A percentile compares a stretch with the other conserved stretches of the same genome.
phyloP scores from a whole-genome alignment of 1,140 invertebrate species.

The Megathymus violae region DNA sequence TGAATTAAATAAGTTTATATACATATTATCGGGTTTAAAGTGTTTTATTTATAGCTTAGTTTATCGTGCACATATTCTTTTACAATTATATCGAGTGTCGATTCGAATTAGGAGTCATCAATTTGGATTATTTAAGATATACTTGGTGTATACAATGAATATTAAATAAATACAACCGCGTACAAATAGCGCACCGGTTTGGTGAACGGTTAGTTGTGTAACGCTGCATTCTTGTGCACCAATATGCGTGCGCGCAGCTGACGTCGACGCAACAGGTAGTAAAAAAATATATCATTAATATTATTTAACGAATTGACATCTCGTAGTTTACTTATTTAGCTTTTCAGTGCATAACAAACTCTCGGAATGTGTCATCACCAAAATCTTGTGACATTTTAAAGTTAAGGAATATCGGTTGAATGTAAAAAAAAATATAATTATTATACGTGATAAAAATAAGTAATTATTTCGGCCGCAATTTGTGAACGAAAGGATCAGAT shows the following conservation, averaged over 20 bases:
- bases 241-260: slow-evolving; percentile 47
- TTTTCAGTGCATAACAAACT: no score
- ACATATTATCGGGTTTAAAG: slow-evolving; percentile 26
- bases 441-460: no score
- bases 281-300: no score
- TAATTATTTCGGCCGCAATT: no score
- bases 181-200: slow-evolving; percentile 3
- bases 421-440: no score
- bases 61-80: slow-evolving; percentile 10
- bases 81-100: slow-evolving; percentile 20
- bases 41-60: slow-evolving; percentile 30
- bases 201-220: slow-evolving; percentile 44
- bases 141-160: slow-evolving; percentile 12
- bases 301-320: no score
- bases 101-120: slow-evolving; percentile 2
- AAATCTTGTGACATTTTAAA: no score
- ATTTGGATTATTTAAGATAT: slow-evolving; percentile 7
- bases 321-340: no score
- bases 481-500: no score
- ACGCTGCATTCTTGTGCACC: slow-evolving; percentile 44
- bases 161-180: slow-evolving; percentile 10
- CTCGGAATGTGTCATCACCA: no score
- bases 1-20: slow-evolving; percentile 27
- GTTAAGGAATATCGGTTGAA: no score
- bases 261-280: no score